Evolutionary conservation across 2,113 vertebrate species (phyloP).

Genomic region (Stegostoma tigrinum): DNA sequence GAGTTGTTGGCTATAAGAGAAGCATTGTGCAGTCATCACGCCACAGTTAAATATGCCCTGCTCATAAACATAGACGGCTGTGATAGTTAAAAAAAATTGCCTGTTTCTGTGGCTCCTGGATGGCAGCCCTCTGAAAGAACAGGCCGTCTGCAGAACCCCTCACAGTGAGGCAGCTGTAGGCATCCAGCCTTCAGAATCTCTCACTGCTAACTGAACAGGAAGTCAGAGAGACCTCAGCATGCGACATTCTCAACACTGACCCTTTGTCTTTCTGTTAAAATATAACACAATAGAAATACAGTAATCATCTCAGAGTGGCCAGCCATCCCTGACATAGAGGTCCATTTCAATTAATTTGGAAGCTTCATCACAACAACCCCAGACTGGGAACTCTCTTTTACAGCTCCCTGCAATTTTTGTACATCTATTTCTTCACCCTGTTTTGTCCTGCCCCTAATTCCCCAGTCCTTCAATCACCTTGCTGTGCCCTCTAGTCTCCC

Average conservation of each 20-base stretch:
- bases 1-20: background rate
- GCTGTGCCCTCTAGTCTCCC: background rate
- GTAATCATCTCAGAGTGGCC: background rate
- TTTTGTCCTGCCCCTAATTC: background rate
- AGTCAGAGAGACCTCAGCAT: background rate
- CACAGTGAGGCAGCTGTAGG: background rate
- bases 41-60: background rate
- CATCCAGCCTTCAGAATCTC: background rate
- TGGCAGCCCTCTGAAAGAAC: background rate
- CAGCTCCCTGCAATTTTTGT: background rate
- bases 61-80: background rate
- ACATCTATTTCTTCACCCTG: background rate
- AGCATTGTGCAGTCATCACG: background rate
- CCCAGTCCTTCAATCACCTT: background rate
- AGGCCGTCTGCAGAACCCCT: background rate
- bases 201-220: background rate
- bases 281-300: background rate
- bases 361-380: background rate
- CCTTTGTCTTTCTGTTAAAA: background rate
- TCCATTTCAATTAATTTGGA: background rate
- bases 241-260: background rate
- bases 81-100: background rate
- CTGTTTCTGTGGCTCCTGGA: background rate
- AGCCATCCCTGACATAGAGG: background rate
- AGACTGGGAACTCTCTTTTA: background rate